A percentile compares a stretch with the other conserved stretches of the same genome.
phyloP scores from a whole-genome alignment of 2,113 vertebrate genomes.

The Eublepharis macularius region DNA sequence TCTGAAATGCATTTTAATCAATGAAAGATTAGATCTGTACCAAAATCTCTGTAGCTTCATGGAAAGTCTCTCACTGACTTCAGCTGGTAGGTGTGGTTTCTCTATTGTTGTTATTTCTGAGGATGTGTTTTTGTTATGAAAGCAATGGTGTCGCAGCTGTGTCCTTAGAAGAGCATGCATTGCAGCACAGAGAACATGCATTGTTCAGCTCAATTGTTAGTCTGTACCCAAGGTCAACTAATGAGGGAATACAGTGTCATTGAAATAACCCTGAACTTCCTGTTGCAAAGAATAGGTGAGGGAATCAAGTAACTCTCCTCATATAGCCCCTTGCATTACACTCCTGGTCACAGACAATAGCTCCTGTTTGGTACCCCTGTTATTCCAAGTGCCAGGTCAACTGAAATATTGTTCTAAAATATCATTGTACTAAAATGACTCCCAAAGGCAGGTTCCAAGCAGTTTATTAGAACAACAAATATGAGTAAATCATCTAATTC shows the following conservation, averaged over 20 bases:
- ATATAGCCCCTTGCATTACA: too few species aligned
- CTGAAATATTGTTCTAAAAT: not conserved
- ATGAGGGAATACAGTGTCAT: not conserved
- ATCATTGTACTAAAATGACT: too few species aligned
- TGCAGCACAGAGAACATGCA: not conserved
- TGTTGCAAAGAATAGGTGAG: too few species aligned
- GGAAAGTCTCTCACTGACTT: not conserved
- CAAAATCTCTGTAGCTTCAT: not conserved
- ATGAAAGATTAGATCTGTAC: not conserved
- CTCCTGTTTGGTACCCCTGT: not conserved
- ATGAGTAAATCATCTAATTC: not conserved
- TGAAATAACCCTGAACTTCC: conserved; percentile 2
- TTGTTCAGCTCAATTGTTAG: conserved; percentile 13
- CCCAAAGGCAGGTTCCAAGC: not conserved
- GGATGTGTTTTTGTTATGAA: not conserved
- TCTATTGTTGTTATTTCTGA: not conserved
- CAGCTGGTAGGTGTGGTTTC: not conserved
- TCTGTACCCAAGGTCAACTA: not conserved
- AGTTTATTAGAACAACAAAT: not conserved
- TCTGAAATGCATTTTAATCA: conserved; percentile 3
- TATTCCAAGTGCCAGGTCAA: not conserved
- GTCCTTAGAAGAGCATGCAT: not conserved
- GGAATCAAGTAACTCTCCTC: too few species aligned
- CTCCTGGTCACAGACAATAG: not conserved
- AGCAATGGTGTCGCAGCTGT: conserved; percentile 1